phyloP scores from a whole-genome alignment of 1,140 invertebrate species.

The Monochamus saltuarius region DNA sequence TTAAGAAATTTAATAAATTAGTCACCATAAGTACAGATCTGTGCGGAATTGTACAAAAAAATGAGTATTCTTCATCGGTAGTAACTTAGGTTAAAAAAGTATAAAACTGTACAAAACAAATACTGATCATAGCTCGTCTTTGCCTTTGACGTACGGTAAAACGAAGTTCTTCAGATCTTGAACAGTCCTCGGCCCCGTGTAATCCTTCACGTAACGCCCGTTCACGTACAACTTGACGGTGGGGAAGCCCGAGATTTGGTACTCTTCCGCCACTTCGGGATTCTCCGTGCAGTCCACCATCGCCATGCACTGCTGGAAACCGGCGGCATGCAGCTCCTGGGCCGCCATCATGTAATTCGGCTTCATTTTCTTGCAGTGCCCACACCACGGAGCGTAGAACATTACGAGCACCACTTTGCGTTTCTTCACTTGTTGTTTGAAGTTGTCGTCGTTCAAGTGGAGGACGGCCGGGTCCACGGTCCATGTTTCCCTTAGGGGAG shows the following conservation, averaged over 20 bases:
- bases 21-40: conserved; percentile 2
- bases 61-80: conserved; percentile 4
- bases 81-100: conserved; percentile 2
- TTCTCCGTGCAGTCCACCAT: conserved; percentile 70
- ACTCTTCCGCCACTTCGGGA: conserved; percentile 56
- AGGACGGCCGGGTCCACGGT: conserved; percentile 49
- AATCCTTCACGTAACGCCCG: conserved; percentile 59
- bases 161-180: conserved; percentile 59
- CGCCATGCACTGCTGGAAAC: conserved; percentile 54
- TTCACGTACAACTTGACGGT: conserved; percentile 73
- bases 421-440: conserved; percentile 59
- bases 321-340: conserved; percentile 57
- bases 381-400: conserved; percentile 84
- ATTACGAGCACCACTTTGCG: conserved; percentile 70
- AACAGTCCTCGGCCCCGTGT: conserved; percentile 62
- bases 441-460: conserved; percentile 56
- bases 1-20: conserved; percentile 4
- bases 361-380: conserved; percentile 74
- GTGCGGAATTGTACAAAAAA: neutral
- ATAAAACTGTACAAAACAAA: neutral
- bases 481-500: conserved; percentile 26
- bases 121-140: conserved; percentile 44
- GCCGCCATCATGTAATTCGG: conserved; percentile 68
- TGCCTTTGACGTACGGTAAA: conserved; percentile 39
- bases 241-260: conserved; percentile 69